Conservation (phyloP, 2,888 invertebrate genomes). For the Acanthosoma haemorrhoidale region DNA sequence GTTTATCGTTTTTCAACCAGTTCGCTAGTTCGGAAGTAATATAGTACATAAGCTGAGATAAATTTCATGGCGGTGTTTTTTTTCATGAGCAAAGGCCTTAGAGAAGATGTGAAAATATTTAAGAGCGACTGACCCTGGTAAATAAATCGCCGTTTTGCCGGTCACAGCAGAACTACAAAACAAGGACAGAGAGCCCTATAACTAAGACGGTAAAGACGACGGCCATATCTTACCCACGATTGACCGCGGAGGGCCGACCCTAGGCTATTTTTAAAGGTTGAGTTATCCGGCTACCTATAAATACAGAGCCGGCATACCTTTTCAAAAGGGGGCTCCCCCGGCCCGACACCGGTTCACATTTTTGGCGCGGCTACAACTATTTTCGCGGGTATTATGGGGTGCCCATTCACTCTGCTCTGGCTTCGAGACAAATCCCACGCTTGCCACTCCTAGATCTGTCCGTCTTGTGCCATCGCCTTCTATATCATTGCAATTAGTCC, state of each 20-base stretch:
- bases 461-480: no score
- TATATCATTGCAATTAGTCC: no score
- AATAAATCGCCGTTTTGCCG: background rate
- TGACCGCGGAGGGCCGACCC: background rate
- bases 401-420: constrained; percentile 25
- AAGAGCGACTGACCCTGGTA: background rate
- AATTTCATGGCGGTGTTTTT: no score
- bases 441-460: background rate
- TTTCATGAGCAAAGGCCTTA: no score
- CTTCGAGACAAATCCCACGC: constrained; percentile 13
- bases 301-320: constrained; percentile 16
- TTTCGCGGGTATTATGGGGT: constrained; percentile 14
- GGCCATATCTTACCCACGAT: background rate
- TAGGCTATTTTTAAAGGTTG: background rate
- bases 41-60: no score
- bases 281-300: background rate
- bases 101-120: no score
- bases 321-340: background rate
- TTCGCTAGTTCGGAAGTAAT: no score
- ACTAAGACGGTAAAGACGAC: background rate
- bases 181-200: background rate
- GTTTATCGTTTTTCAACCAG: no score
- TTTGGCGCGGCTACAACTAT: constrained; percentile 23
- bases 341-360: background rate
- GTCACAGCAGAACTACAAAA: background rate